Base-by-base conservation (phyloP, 2,113 vertebrate genomes). In the Myrmophylax atrothorax region DNA sequence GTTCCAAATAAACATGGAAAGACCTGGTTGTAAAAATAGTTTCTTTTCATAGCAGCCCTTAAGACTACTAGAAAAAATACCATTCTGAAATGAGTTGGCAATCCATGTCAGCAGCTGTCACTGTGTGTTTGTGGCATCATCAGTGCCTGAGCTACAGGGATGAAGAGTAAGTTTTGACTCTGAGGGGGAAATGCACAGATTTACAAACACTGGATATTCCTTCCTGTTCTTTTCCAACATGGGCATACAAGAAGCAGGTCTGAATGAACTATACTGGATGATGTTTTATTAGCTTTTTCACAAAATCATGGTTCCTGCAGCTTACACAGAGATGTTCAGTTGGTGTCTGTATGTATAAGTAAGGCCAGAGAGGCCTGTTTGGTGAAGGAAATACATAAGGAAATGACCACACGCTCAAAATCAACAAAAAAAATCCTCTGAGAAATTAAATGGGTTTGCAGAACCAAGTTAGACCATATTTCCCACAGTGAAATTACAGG, bases 121-220 rank as follows among this genome's bases (percentile, higher is more conserved):
- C 35, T n/a, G 10, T 5, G 1, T 17, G 14, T 26, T 50, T 31
- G 26, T 58, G 52, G 55, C 78, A 59, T n/a, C 0, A 0, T 46
- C 47, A 38, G 19, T 87, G 70, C 75, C 37, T 7, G 26, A 49
- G 8, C 64, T 33, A 3, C 53, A 44, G 85, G 55, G 47, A 38
- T 56, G 77, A 64, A 4, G 38, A 60, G 14, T 2, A 47, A 28
- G 7, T 53, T 79, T 24, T 73, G 33, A 49, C 40, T 77, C 67
- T 46, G 67, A 40, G 26, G 31, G 29, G 29, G 14, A 23, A 37
- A 8, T 31, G 25, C 20, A 73, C 77, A 88, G 35, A 44, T 70
- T n/a, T 23, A 24, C n/a, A 44, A 88, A 46, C 7, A 66, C 37
- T 73, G 42, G 33, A 1, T 73, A 50, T 46, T 80, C 42, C 53